Evolutionary conservation across 2,113 vertebrate species (phyloP), one percentile per base, ranked within the genome.

Genomic region (Crypturellus undulatus): DNA sequence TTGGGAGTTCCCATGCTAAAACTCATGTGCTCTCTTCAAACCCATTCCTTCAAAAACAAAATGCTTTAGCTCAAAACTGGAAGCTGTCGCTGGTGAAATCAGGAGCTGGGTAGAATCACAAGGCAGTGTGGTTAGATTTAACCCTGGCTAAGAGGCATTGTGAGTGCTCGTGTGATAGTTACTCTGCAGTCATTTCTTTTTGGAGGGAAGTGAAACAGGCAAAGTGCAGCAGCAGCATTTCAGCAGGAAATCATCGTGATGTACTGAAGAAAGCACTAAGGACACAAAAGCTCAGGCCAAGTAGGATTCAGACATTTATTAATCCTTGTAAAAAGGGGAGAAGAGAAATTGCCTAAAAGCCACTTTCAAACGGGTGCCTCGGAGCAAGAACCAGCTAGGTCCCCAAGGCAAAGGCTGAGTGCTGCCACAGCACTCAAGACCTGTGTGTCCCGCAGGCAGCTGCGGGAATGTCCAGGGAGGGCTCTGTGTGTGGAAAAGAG

Each of bases 131-230:
- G 94, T 96, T 71, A 81, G 62, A 76, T 79, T 84, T 84, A 76
- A 95, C 86, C 43, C 80, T 72, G 83, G 32, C 77, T 87, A 32
- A 59, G 83, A 94, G 80, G 69, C 77, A 71, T 62, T 63, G 21
- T 21, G 45, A 75, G 43, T 34, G 36, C 81, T 94, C 49, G 21
- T 88, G 47, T 67, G 32, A 6, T 82, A 83, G 78, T 86, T 92
- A 64, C 71, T 87, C 86, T 70, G 16, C 51, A 96, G 68, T 80
- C 36, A 47, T 59, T 72, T 92, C 59, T 95, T 52, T 63, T 90
- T 52, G 69, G 92, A 94, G 85, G 94, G 97, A 96, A 97, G 95
- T 97, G 96, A 97, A 97, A 97, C 77, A 90, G 85, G 68, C 92
- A 76, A 92, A 96, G 60, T 78, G 80, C 89, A 89, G 76, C 77